Conservation (phyloP, 2,113 vertebrate species). For the pig (Sus scrofa) region DNA sequence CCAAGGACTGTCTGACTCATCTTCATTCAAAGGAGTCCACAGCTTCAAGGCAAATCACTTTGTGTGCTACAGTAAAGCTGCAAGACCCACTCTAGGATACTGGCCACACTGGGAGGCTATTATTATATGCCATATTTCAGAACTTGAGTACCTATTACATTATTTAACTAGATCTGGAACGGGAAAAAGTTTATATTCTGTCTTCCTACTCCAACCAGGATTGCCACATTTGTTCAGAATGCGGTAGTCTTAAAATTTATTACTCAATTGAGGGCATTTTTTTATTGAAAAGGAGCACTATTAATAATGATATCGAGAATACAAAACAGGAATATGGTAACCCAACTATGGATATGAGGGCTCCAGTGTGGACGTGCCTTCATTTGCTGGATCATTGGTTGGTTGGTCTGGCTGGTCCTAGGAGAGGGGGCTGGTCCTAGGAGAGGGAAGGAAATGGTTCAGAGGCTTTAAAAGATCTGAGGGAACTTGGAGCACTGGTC, state of each 20-base stretch:
- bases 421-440: neutral
- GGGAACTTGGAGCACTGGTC: neutral
- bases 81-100: slow-evolving; percentile 44
- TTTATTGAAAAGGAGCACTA: neutral
- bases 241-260: neutral
- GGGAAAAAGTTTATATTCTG: neutral
- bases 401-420: neutral
- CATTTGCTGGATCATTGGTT: neutral
- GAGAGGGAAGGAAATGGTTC: neutral
- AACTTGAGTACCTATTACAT: slow-evolving; percentile 65
- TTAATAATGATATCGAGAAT: neutral
- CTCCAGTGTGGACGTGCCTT: neutral
- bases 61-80: slow-evolving; percentile 65
- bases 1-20: slow-evolving; percentile 79
- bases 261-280: neutral
- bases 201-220: neutral
- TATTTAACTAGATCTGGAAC: slow-evolving; percentile 60
- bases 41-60: slow-evolving; percentile 82
- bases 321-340: neutral
- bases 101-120: slow-evolving; percentile 32
- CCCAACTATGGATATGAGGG: neutral
- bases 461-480: neutral
- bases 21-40: slow-evolving; percentile 75
- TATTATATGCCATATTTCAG: slow-evolving; percentile 71
- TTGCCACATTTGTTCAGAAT: neutral